A percentile compares a stretch with the other conserved stretches of the same genome.
These are phyloP conservation scores for Manacus vitellinus DNA, from an alignment of 2,113 vertebrate species.

Conservation along the genomic window DNA sequence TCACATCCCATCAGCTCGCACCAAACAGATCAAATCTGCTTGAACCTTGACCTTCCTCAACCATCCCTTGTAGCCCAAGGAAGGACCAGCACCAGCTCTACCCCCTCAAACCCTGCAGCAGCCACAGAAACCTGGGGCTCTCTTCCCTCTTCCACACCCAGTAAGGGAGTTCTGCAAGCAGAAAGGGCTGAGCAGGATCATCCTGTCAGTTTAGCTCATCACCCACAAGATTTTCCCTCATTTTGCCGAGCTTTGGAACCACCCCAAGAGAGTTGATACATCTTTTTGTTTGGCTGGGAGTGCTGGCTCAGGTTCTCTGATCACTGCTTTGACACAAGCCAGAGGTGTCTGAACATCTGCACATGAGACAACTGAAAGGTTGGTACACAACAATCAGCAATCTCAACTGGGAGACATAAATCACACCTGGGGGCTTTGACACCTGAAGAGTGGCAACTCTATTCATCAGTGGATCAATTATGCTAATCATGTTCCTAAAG, in stretches of 20 bases:
- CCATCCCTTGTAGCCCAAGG: background rate
- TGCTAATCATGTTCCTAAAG: background rate
- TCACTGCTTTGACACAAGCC: background rate
- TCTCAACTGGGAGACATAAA: background rate
- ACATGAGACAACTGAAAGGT: background rate
- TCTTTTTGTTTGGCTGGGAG: background rate
- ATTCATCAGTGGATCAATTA: background rate
- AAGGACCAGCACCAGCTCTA: background rate
- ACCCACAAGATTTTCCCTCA: background rate
- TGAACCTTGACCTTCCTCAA: background rate
- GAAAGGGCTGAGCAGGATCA: background rate
- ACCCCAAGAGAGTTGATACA: background rate
- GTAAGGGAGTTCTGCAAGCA: background rate
- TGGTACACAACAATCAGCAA: background rate
- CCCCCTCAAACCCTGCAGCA: background rate
- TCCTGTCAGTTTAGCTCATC: background rate
- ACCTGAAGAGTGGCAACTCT: background rate
- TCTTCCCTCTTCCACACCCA: background rate
- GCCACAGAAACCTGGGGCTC: background rate
- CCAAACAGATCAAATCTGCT: background rate
- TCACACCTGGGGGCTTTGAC: background rate
- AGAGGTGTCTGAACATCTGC: background rate
- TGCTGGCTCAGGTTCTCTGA: background rate
- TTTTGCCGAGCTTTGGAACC: background rate
- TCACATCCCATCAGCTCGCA: background rate